Percentiles rank a stretch among this genome's conserved stretches.
Conservation (phyloP, 2,797 vertebrate genomes). For the Podargus strigoides region DNA sequence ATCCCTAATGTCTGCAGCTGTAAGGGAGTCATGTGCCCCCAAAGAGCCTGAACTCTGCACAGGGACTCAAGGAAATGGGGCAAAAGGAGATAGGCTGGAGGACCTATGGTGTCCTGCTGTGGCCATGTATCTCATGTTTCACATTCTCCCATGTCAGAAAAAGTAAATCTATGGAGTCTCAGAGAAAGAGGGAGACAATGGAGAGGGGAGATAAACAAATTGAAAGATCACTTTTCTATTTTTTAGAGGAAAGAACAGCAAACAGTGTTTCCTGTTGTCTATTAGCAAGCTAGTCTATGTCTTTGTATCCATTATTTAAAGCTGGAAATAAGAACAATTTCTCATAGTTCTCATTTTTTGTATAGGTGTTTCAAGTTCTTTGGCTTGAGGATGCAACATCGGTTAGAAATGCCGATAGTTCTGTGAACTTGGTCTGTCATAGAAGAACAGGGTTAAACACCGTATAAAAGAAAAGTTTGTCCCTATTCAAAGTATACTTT, state of each 20-base stretch:
- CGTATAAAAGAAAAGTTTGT: not conserved
- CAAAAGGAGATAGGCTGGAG: not conserved
- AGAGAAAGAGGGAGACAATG: not conserved
- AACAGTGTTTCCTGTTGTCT: not conserved
- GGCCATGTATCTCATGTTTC: not conserved
- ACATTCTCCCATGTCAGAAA: not conserved
- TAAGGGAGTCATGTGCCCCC: accelerated
- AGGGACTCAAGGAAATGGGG: not conserved
- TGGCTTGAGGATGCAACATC: not conserved
- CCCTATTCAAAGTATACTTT: not conserved
- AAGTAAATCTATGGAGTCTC: not conserved
- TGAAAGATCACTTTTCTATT: not conserved
- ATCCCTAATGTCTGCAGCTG: too few species aligned
- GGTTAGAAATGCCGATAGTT: not conserved
- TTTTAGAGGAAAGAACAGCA: not conserved
- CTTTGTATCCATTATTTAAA: not conserved
- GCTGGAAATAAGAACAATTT: not conserved
- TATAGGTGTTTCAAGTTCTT: not conserved
- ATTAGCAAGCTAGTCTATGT: not conserved
- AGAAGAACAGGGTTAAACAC: not conserved
- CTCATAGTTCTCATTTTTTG: not conserved
- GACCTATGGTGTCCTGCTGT: not conserved
- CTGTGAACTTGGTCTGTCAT: not conserved
- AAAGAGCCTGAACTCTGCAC: not conserved
- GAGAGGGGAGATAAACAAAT: not conserved